Conservation (phyloP, 2,113 vertebrate species). For the Marmota flaviventris region DNA sequence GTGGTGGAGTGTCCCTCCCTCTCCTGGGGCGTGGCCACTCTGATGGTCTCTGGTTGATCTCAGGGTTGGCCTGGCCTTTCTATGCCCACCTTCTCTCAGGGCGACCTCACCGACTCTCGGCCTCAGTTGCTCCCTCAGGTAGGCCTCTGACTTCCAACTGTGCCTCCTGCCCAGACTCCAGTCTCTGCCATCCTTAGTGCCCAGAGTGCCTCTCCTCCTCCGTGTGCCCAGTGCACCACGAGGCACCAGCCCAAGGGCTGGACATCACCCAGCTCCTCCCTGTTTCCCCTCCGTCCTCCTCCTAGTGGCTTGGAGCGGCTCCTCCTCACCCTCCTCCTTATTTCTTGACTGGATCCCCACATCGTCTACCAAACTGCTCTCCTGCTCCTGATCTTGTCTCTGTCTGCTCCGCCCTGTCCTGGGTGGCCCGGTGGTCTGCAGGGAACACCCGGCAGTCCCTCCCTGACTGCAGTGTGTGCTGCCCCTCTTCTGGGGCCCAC, state of each 20-base stretch:
- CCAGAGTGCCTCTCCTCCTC: neutral
- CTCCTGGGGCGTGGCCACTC: neutral
- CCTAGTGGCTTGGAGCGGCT: neutral
- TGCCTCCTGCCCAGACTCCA: neutral
- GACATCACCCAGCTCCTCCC: neutral
- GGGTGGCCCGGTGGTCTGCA: neutral
- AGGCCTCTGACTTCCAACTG: neutral
- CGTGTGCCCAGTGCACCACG: neutral
- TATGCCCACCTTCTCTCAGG: neutral
- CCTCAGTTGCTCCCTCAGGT: too few relatives aligned
- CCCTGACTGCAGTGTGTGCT: neutral
- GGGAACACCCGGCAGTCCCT: too few relatives aligned
- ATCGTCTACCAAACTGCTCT: neutral
- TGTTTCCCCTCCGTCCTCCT: neutral
- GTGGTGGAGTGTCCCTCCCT: too few relatives aligned
- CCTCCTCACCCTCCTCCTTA: neutral
- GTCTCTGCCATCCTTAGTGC: neutral
- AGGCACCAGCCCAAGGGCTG: neutral
- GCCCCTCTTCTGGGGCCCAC: too few relatives aligned
- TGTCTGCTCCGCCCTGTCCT: neutral
- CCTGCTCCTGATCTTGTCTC: neutral
- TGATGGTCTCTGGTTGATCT: neutral
- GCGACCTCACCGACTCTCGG: neutral
- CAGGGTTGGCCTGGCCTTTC: neutral
- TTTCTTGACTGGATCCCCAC: neutral